phyloP scores from a whole-genome alignment of 2,113 vertebrate species.

The Candoia aspera region DNA sequence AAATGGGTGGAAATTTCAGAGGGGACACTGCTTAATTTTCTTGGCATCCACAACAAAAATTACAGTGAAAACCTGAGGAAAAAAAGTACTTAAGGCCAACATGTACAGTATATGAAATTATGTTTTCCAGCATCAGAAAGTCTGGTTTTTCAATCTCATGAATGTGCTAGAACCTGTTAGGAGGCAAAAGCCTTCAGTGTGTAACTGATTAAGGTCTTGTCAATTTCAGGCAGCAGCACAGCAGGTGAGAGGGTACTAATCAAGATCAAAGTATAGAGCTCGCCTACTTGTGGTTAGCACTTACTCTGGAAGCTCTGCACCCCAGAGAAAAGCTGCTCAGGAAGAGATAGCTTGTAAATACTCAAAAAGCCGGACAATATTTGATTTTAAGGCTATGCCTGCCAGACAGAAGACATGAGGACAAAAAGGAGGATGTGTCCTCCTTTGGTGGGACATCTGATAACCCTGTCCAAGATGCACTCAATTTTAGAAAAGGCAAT shows the following conservation, averaged over 20 bases:
- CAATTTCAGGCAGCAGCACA: background rate
- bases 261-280: background rate
- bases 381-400: background rate
- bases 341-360: background rate
- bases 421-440: background rate
- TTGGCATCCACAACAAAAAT: background rate
- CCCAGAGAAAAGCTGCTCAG: background rate
- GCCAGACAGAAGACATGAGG: background rate
- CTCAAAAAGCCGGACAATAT: background rate
- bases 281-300: background rate
- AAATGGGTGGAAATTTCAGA: background rate
- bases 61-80: background rate
- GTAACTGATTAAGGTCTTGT: background rate
- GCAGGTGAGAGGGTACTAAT: background rate
- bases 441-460: background rate
- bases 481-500: background rate
- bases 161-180: background rate
- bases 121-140: background rate
- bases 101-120: background rate
- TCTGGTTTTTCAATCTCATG: background rate
- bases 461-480: background rate
- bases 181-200: background rate
- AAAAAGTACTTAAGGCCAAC: background rate
- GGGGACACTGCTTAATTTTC: background rate
- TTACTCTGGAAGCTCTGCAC: background rate